Conservation (phyloP, 1,140 invertebrate genomes). For the Nautilus pompilius region DNA sequence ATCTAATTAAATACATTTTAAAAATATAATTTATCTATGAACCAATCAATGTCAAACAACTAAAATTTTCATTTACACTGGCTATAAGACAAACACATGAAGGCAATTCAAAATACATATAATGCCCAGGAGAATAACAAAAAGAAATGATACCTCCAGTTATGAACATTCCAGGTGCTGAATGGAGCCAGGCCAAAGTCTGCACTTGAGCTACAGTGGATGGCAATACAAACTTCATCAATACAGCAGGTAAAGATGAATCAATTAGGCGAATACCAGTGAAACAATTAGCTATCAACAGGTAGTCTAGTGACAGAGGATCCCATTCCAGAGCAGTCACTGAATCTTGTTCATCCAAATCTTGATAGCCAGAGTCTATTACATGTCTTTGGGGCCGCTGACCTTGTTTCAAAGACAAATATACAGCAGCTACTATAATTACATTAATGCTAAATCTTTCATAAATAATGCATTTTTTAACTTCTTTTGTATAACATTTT, state of each 20-base stretch:
- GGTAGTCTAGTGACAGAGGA: slow-evolving; percentile 55
- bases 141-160: slow-evolving; percentile 57
- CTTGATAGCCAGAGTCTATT: too few relatives aligned
- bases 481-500: background rate
- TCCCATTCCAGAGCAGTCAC: slow-evolving; percentile 56
- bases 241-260: slow-evolving; percentile 33
- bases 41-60: too few relatives aligned
- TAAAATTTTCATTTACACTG: background rate
- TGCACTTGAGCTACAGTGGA: slow-evolving; percentile 49
- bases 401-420: too few relatives aligned
- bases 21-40: too few relatives aligned
- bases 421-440: too few relatives aligned
- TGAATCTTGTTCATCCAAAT: slow-evolving; percentile 26
- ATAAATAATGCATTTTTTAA: too few relatives aligned
- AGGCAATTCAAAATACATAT: too few relatives aligned
- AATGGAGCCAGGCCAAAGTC: slow-evolving; percentile 54
- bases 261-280: slow-evolving; percentile 52
- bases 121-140: too few relatives aligned
- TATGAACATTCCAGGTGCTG: slow-evolving; percentile 58
- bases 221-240: slow-evolving; percentile 51
- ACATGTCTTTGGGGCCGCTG: too few relatives aligned
- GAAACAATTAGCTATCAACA: slow-evolving; percentile 47
- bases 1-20: too few relatives aligned
- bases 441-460: too few relatives aligned
- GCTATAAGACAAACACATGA: too few relatives aligned